A percentile compares a stretch with the other conserved stretches of the same genome.
Conservation (phyloP, 1,140 invertebrate species). For the Hyles euphorbiae region DNA sequence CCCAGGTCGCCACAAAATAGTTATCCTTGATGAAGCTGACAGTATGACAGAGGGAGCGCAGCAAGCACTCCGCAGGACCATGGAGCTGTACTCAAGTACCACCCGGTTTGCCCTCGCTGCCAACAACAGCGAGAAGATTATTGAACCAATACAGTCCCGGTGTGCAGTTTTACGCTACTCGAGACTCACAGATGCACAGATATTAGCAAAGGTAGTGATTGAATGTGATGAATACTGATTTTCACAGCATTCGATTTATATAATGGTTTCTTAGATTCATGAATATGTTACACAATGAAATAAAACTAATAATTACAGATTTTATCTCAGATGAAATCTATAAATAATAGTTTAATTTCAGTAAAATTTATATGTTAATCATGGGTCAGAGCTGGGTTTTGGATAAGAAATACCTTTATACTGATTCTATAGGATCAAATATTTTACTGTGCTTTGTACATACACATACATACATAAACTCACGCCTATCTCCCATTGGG, state of each 20-base stretch:
- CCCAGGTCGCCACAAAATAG: slow-evolving; percentile 95
- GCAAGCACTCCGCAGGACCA: slow-evolving; percentile 96
- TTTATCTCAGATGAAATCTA: too few relatives aligned
- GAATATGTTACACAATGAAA: too few relatives aligned
- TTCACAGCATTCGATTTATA: neutral
- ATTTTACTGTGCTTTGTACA: too few relatives aligned
- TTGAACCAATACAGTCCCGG: slow-evolving; percentile 98
- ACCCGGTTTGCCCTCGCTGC: slow-evolving; percentile 99
- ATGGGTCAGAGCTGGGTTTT: too few relatives aligned
- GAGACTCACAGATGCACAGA: slow-evolving; percentile 91
- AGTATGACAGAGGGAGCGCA: slow-evolving; percentile 99
- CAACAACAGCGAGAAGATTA: slow-evolving; percentile 99
- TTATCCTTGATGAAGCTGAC: slow-evolving; percentile 99
- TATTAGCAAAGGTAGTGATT: slow-evolving; percentile 81
- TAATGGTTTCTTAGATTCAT: too few relatives aligned
- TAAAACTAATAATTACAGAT: too few relatives aligned
- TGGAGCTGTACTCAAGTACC: slow-evolving; percentile 98
- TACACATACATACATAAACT: too few relatives aligned
- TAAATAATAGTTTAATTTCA: too few relatives aligned
- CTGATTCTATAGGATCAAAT: too few relatives aligned
- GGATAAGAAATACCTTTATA: too few relatives aligned
- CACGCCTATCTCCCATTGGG: too few relatives aligned
- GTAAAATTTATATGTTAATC: too few relatives aligned
- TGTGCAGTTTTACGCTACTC: slow-evolving; percentile 98
- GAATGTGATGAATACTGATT: neutral